These are phyloP conservation scores for Irena cyanogastra DNA, from an alignment of 2,113 vertebrate genomes.

Conservation along the genomic window DNA sequence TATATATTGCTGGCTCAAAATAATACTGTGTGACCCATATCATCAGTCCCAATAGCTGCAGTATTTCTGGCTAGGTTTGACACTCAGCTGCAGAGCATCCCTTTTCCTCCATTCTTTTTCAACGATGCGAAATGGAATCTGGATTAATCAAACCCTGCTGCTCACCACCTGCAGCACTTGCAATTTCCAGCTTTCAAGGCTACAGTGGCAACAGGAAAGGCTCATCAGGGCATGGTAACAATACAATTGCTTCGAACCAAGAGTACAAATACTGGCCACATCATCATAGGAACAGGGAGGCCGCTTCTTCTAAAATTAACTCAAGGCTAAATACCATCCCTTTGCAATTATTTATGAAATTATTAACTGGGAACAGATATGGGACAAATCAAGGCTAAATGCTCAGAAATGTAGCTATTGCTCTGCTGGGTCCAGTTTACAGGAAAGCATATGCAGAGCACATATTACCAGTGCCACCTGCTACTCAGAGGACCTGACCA, in stretches of 20 bases:
- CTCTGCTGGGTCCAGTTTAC: background rate
- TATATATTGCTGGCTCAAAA: background rate
- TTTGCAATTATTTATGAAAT: background rate
- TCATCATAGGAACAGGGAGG: background rate
- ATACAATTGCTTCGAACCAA: background rate
- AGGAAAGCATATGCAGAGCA: background rate
- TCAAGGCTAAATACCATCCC: conserved; percentile 19
- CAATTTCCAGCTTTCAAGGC: conserved; percentile 29
- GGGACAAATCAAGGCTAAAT: background rate
- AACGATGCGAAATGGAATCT: background rate
- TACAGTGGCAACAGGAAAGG: background rate
- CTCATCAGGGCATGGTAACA: background rate
- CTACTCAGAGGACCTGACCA: background rate
- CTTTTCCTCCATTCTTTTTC: background rate
- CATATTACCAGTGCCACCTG: background rate
- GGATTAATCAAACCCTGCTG: conserved; percentile 25
- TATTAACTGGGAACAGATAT: background rate
- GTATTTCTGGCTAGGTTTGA: background rate
- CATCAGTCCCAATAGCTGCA: background rate
- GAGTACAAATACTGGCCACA: background rate
- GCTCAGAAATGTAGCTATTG: background rate
- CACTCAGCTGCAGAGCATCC: background rate
- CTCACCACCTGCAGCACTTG: conserved; percentile 30
- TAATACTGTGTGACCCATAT: background rate
- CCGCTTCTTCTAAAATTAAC: background rate